phyloP scores from a whole-genome alignment of 2,888 invertebrate genomes.

The Ectemnius lituratus region DNA sequence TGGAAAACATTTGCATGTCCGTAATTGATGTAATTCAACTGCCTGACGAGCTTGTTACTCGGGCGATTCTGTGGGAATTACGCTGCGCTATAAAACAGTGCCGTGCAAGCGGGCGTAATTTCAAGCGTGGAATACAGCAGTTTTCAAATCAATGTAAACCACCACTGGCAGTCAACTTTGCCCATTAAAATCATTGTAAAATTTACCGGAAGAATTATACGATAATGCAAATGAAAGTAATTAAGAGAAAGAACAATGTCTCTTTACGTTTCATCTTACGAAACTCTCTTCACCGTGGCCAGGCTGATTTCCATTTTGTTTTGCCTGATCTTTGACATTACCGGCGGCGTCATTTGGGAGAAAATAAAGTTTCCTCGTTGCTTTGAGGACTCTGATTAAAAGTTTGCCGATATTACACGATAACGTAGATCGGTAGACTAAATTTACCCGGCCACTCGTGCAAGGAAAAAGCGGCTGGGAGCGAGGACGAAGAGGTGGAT shows the following conservation, averaged over 20 bases:
- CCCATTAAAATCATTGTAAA: too few relatives aligned
- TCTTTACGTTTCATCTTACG: conserved; percentile 3
- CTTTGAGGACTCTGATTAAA: conserved; percentile 66
- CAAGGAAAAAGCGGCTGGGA: conserved; percentile 48
- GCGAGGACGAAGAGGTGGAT: conserved; percentile 14
- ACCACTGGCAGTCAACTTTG: too few relatives aligned
- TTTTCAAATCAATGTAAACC: too few relatives aligned
- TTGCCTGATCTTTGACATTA: conserved; percentile 65
- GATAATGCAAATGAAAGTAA: conserved; percentile 22
- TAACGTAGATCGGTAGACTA: conserved; percentile 59
- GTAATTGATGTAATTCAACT: conserved; percentile 48
- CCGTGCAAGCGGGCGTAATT: not conserved
- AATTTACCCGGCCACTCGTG: conserved; percentile 59
- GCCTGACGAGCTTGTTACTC: conserved; percentile 39
- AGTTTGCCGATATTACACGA: conserved; percentile 67
- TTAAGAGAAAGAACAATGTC: not conserved
- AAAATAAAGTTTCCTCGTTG: conserved; percentile 65
- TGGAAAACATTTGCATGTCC: conserved; percentile 52
- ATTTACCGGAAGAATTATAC: too few relatives aligned
- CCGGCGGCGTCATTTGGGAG: conserved; percentile 58
- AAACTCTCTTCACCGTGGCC: conserved; percentile 22
- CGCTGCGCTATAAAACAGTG: not conserved
- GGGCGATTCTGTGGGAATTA: conserved; percentile 27
- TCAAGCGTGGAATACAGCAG: not conserved
- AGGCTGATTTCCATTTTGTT: conserved; percentile 59